Base-by-base conservation (phyloP, 2,888 invertebrate species). In the Aphidoletes aphidimyza region DNA sequence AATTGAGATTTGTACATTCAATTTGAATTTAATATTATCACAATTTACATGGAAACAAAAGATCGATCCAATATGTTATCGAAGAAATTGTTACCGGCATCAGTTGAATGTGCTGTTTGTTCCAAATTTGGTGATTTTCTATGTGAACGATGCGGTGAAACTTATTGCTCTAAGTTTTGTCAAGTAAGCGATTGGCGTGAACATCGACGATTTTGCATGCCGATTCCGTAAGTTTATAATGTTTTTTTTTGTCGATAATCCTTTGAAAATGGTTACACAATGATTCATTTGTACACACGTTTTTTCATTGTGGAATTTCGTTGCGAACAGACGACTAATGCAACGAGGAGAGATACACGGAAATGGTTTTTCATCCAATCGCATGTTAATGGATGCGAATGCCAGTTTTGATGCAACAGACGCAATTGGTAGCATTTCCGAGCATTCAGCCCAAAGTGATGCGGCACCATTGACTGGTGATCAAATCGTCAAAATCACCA, bases 111-210 rank as follows among this genome's bases (percentile, higher is more conserved):
- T 37, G 81, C 81, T n/a, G 22, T 37, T 81, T 81, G 81, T 22
- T 0, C 5, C n/a, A 81, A 81, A 37, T 37, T 37, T n/a, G 81
- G 37, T 19, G 11, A 37, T 37, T 81, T 81, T 8, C 1, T 1
- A 8, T 81, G 81, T n/a, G 37, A 81, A 81, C 81, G 81, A n/a
- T 81, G 81, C 22, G 81, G 81, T 37, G 81, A 81, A 37, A 37
- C 37, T 1, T 81, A 81, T n/a, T 81, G 81, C 11, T 81, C 81
- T 11, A n/a, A 36, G 11, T 11, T 37, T 37, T 81, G 81, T n/a
- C 81, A 81, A 37, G n/a, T 22, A 3, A 19, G 0, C 19, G 81
- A 81, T 81, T 81, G 81, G 81, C 81, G 81, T 37, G 81, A 81
- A 81, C 81, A 81, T 81, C 81, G 81, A 0, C 81, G 37, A 6